Evolutionary conservation across 2,888 invertebrate genomes (phyloP), one percentile per base, ranked within the genome.

Genomic region (Limnephilus lunatus): DNA sequence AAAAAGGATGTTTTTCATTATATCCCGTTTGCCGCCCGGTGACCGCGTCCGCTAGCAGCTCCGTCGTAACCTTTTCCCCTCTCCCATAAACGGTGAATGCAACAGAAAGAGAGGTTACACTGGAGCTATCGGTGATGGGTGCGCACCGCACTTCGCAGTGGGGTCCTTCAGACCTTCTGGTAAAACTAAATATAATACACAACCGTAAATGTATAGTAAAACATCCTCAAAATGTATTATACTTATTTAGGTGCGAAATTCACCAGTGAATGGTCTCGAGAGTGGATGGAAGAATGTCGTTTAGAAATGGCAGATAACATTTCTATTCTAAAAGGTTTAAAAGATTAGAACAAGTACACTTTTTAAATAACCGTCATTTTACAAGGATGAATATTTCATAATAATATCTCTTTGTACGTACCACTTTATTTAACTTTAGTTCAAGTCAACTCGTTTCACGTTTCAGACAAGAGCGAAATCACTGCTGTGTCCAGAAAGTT

Each of bases 1-100:
- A 68, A 68, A 68, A 68, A 68, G 68, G 68, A 68, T 68, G 68
- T n/a, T 68, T 68, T 68, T 68, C 68, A n/a, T 68, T 68, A 68
- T n/a, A 68, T 68, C 53, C 53, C 53, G 53, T 32, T 31, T 82
- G 15, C 31, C 82, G 31, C 32, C 82, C 82, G 82, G 14, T 82
- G 31, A 32, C 32, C 30, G 32, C 15, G 32, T 82, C 82, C 82
- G 32, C 82, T 9, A 25, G 19, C 68, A 68, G 25, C 68, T 68
- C 19, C 68, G 68, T 68, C 68, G 25, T 25, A 68, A 68, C 2
- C 7, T 68, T 25, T n/a, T 7, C 25, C 68, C 11, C 68, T 19
- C 12, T 53, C 53, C 1, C 53, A n/a, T n/a, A 68, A 68, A 68
- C 25, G 68, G 25, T n/a, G 11, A 19, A 68, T n/a, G 68, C 0